Percentiles rank a stretch among this genome's conserved stretches.
These are phyloP conservation scores for Melitaea athalia DNA, from an alignment of 2,888 invertebrate genomes.

Conservation along the genomic window DNA sequence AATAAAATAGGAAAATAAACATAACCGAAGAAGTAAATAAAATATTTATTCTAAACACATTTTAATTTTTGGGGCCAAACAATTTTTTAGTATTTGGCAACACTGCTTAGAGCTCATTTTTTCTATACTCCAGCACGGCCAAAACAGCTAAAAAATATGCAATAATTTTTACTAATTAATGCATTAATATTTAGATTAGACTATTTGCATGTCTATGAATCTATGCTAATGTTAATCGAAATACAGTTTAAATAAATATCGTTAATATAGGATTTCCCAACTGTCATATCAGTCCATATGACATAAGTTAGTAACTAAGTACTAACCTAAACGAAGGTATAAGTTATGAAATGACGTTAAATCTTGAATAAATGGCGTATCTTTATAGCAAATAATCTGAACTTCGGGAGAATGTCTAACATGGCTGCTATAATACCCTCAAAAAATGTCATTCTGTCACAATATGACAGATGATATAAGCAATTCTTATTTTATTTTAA, in stretches of 20 bases:
- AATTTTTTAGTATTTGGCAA: constrained; percentile 13
- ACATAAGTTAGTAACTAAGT: constrained; percentile 27
- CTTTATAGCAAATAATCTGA: not conserved
- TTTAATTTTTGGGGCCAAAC: constrained; percentile 11
- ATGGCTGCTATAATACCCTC: not conserved
- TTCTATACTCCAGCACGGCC: constrained; percentile 7
- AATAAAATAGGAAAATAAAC: too few relatives aligned
- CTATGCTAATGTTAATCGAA: constrained; percentile 4
- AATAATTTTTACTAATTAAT: not conserved
- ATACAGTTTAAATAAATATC: constrained; percentile 23
- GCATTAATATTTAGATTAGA: constrained; percentile 2
- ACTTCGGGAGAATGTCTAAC: not conserved
- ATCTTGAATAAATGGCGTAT: constrained; percentile 12
- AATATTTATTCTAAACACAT: not conserved
- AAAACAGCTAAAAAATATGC: not conserved
- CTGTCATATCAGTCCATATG: constrained; percentile 36
- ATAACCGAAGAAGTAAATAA: too few relatives aligned
- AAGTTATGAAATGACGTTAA: constrained; percentile 10
- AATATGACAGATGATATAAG: not conserved
- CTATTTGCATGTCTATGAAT: constrained; percentile 10
- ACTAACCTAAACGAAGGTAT: not conserved
- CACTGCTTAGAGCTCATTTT: constrained; percentile 6
- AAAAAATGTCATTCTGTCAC: constrained; percentile 2
- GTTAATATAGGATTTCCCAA: constrained; percentile 22
- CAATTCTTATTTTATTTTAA: not conserved